Percentiles rank a stretch among this genome's conserved stretches.
Evolutionary conservation across 2,888 invertebrate genomes (phyloP).

Genomic region (Diploptera punctata): DNA sequence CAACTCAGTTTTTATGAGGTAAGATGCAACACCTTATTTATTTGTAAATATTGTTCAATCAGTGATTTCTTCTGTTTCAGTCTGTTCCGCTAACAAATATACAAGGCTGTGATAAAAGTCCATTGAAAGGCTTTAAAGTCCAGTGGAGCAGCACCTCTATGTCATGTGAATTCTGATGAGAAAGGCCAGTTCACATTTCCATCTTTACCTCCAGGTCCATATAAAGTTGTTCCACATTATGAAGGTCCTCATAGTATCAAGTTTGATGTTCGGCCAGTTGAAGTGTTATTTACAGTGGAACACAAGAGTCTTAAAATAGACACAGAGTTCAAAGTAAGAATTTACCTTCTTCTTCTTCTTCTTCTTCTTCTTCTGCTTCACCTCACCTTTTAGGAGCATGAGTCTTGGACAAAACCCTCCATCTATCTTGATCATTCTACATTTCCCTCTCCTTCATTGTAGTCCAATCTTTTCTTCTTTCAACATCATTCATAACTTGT

Average conservation of each 20-base stretch:
- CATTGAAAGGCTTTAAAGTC: conserved; percentile 61
- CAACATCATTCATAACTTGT: too few relatives aligned
- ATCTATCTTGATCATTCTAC: too few relatives aligned
- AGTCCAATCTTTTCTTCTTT: too few relatives aligned
- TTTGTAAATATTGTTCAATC: too few relatives aligned
- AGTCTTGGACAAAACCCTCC: too few relatives aligned
- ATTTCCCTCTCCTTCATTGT: too few relatives aligned
- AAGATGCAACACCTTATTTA: too few relatives aligned
- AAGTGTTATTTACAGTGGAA: conserved; percentile 70
- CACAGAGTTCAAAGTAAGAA: conserved; percentile 73
- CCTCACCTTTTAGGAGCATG: too few relatives aligned
- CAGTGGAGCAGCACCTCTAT: conserved; percentile 65
- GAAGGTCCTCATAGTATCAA: conserved; percentile 67
- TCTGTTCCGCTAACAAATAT: background rate
- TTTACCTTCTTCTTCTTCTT: too few relatives aligned
- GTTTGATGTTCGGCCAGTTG: conserved; percentile 78
- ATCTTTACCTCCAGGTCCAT: conserved; percentile 81
- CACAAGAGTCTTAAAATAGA: conserved; percentile 70
- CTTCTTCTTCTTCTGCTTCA: too few relatives aligned
- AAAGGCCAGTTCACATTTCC: conserved; percentile 81
- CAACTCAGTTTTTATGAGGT: too few relatives aligned
- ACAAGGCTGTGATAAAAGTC: conserved; percentile 62
- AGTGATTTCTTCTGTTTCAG: background rate
- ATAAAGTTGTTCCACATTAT: conserved; percentile 75
- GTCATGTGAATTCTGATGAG: conserved; percentile 73